Evolutionary conservation across 2,797 vertebrate genomes (phyloP), one percentile per base, ranked within the genome.

Genomic region (Falco columbarius): DNA sequence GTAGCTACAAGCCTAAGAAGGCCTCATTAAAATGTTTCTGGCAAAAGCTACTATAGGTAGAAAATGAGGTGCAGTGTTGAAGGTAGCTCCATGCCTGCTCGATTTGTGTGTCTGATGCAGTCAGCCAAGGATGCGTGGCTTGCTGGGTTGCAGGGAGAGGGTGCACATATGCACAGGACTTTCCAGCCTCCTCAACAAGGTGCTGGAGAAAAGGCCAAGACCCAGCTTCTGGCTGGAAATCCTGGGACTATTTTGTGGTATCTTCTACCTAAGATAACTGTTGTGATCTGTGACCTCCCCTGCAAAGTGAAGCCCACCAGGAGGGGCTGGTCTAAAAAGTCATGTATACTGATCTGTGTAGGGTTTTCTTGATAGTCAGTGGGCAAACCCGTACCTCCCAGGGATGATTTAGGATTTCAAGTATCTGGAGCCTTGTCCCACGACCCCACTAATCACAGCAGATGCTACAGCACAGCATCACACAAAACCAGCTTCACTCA

Each of bases 71-170:
- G 20, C 17, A 38, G 1, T 47, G 6, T 12, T 75, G 46, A 56
- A 76, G 54, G 27, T 36, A 62, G 14, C 17, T 73, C 63, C 59
- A 70, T 1, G 1, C 2, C 42, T 18, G 7, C 38, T 75, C 19
- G n/a, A 3, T 72, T 52, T 1, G 0, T 13, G 6, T 10, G 11
- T 36, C n/a, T 82, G 63, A 21, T 26, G 30, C 27, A 44, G 21
- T 49, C 56, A 62, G 47, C 19, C 34, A 61, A 20, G 59, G 29
- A 27, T 29, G 49, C 15, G 4, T 19, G 61, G 42, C 30, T 38
- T 47, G n/a, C n/a, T 90, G 56, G 19, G 21, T 62, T 73, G 32
- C 77, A 84, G 70, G 67, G n/a, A 47, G 26, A 29, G 29, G 42
- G 9, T 27, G 26, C 44, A 49, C 19, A 29, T 6, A 21, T 23